phyloP scores from a whole-genome alignment of 2,113 vertebrate species.

The Paraplagusia blochii region DNA sequence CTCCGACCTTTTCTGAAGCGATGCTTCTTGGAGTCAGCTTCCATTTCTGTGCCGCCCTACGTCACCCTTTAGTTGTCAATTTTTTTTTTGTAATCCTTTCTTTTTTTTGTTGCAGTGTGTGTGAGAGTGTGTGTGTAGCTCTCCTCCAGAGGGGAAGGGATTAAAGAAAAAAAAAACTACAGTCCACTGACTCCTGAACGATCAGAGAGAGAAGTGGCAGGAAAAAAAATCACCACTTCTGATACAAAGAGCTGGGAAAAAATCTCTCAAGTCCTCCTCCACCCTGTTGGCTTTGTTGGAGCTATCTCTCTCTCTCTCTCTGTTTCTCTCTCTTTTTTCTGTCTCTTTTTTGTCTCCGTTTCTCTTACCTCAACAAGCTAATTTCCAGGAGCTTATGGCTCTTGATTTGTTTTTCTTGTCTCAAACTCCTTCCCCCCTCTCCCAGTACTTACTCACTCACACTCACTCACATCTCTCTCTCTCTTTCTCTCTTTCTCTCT shows the following conservation, averaged over 20 bases:
- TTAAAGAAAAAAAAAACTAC: neutral
- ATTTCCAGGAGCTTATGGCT: constrained; percentile 64
- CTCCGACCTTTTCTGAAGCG: constrained; percentile 92
- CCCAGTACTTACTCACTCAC: no score
- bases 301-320: constrained; percentile 41
- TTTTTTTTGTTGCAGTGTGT: constrained; percentile 34
- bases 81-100: constrained; percentile 11
- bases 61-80: constrained; percentile 22
- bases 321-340: constrained; percentile 1
- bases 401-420: constrained; percentile 63
- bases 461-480: constrained; percentile 42
- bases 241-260: constrained; percentile 35
- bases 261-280: constrained; percentile 36
- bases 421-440: constrained; percentile 31
- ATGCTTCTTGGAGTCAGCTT: constrained; percentile 85
- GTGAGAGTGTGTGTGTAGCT: constrained; percentile 29
- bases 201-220: constrained; percentile 44
- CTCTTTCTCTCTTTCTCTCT: constrained; percentile 41
- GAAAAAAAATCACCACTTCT: constrained; percentile 42
- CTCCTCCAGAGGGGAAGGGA: constrained; percentile 6
- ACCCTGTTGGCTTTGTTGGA: constrained; percentile 31
- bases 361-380: constrained; percentile 63
- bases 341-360: neutral
- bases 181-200: constrained; percentile 17
- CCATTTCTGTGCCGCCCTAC: constrained; percentile 74